Evolutionary conservation across 92 coral and sea anemone species (phyloP), one percentile per base, ranked within the genome.

Genomic region (Heliopora coerulea): DNA sequence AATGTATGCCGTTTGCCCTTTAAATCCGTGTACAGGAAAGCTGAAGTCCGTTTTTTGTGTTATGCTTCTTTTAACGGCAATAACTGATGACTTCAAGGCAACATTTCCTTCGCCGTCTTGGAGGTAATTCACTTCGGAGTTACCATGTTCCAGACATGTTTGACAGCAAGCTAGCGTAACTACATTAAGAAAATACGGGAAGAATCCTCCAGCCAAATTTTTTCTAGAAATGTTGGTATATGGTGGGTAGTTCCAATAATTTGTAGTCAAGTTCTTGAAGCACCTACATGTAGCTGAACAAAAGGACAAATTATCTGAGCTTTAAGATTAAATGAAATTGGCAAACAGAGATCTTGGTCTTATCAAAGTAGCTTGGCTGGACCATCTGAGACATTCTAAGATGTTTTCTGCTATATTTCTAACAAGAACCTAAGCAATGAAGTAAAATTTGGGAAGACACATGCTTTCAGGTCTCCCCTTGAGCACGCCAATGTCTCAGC

Each of bases 211-310:
- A 18, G 13, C 27, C 20, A 37, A 29, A 15, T 65, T 54, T 2
- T 24, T 0, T 9, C 44, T 19, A 1, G 69, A 54, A 3, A 59
- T 59, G 25, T 75, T 85, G 59, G 84, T 86, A 82, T 90, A 90
- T 0, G 97, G 97, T 23, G 85, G 72, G 62, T 88, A 82, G 74
- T 82, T 39, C 26, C 97, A 89, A 66, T 90, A 88, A 42, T 90
- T 90, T 12, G 92, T 74, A 1, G 84, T 65, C 33, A 90, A 72
- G 6, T 83, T 65, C 54, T 80, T 87, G 84, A 74, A 84, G 48
- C 96, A 90, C 3, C 91, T 91, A 56, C 96, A 90, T 0, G 96
- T 90, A 21, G 88, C 96, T 90, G 72, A 26, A n/a, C n/a, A n/a
- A n/a, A n/a, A n/a, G n/a, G n/a, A n/a, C n/a, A n/a, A n/a, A n/a